phyloP scores from a whole-genome alignment of 64 coral and sea anemone species.

The Trachythela sp. region DNA sequence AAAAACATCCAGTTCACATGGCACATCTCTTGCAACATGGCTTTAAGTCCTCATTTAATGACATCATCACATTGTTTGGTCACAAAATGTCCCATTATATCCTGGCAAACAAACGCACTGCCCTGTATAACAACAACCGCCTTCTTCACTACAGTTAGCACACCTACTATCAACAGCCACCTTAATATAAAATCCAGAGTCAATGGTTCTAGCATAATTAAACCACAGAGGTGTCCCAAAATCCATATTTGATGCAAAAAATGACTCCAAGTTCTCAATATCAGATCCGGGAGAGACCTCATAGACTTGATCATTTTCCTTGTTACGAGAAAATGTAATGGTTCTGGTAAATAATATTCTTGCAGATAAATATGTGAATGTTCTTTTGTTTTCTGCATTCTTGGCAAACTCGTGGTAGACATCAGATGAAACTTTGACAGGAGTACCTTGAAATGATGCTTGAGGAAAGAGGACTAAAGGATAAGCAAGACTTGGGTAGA shows the following conservation, averaged over 20 bases:
- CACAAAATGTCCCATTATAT: conserved; percentile 61
- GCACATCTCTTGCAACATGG: too few species aligned
- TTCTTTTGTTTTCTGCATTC: conserved; percentile 63
- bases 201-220: conserved; percentile 75
- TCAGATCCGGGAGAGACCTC: conserved; percentile 63
- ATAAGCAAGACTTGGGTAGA: conserved; percentile 62
- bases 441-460: conserved; percentile 62
- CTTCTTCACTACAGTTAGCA: conserved; percentile 67
- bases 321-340: conserved; percentile 70
- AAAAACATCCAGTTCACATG: too few species aligned
- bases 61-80: neutral
- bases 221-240: conserved; percentile 73
- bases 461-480: conserved; percentile 83
- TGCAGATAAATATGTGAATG: conserved; percentile 62
- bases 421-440: conserved; percentile 55
- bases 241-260: conserved; percentile 70
- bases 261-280: conserved; percentile 64
- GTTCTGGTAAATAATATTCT: conserved; percentile 68
- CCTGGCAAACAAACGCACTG: conserved; percentile 65
- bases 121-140: conserved; percentile 77
- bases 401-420: conserved; percentile 63
- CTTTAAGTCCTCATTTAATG: too few species aligned
- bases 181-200: conserved; percentile 75
- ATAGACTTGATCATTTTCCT: conserved; percentile 48
- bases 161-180: conserved; percentile 62